Evolutionary conservation across 2,797 vertebrate species (phyloP).

Genomic region (Catharus ustulatus): DNA sequence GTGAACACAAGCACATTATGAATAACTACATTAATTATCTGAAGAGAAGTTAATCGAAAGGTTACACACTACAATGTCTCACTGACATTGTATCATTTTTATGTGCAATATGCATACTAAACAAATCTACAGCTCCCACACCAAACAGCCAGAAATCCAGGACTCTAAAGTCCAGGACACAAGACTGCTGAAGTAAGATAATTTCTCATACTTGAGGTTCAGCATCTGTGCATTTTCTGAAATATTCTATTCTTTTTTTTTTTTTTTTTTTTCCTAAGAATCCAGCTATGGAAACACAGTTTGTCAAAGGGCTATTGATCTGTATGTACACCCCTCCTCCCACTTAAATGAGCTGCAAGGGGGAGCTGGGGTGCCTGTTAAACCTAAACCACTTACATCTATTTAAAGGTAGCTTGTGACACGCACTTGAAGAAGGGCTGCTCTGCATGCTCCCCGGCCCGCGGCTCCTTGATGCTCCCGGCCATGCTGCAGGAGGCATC

Average conservation of each 20-base stretch:
- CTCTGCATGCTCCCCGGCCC: constrained; percentile 73
- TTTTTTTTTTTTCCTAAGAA: background rate
- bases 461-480: constrained; percentile 75
- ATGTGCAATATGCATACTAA: constrained; percentile 26
- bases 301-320: constrained; percentile 73
- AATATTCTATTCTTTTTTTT: constrained; percentile 12
- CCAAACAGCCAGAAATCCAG: background rate
- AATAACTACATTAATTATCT: constrained; percentile 31
- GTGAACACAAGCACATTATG: background rate
- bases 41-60: constrained; percentile 45
- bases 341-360: constrained; percentile 69
- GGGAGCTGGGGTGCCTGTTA: constrained; percentile 70
- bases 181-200: background rate
- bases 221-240: constrained; percentile 30
- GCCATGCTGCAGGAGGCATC: constrained; percentile 76
- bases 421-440: constrained; percentile 68
- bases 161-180: background rate
- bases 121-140: background rate
- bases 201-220: constrained; percentile 33
- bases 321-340: constrained; percentile 30
- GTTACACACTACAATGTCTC: background rate
- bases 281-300: constrained; percentile 52
- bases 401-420: constrained; percentile 72
- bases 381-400: constrained; percentile 67
- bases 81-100: constrained; percentile 39